Evolutionary conservation across 2,888 invertebrate species (phyloP).

Genomic region (Heteropelma amictum): DNA sequence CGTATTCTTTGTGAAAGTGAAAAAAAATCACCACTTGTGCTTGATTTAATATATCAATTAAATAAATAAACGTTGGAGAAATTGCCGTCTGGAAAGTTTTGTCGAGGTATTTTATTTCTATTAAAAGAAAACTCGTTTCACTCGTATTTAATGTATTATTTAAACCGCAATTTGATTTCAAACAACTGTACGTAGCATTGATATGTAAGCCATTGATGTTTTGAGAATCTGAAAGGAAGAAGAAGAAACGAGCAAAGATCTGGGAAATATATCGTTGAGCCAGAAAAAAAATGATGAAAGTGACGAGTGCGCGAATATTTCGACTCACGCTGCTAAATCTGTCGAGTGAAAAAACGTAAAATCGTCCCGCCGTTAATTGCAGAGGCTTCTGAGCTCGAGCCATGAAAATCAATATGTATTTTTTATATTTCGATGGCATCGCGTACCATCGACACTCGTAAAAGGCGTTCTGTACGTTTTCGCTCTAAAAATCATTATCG

Average conservation of each 20-base stretch:
- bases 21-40: too few relatives aligned
- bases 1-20: too few relatives aligned
- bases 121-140: neutral
- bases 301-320: neutral
- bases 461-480: conserved; percentile 35
- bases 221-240: conserved; percentile 54
- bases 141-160: neutral
- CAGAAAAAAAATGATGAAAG: neutral
- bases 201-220: conserved; percentile 53
- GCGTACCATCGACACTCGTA: conserved; percentile 43
- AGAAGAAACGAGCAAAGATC: too few relatives aligned
- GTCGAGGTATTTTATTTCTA: neutral
- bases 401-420: conserved; percentile 48
- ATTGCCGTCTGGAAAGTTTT: too few relatives aligned
- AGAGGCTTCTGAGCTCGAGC: conserved; percentile 30
- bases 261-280: neutral
- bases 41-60: too few relatives aligned
- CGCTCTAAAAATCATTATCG: conserved; percentile 20
- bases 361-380: conserved; percentile 44
- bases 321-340: neutral
- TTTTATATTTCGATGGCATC: conserved; percentile 26
- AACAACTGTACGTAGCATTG: conserved; percentile 47
- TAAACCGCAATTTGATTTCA: neutral
- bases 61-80: too few relatives aligned
- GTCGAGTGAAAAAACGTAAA: conserved; percentile 42